Conservation (phyloP, 1,140 invertebrate genomes). For the Bombus superbus region DNA sequence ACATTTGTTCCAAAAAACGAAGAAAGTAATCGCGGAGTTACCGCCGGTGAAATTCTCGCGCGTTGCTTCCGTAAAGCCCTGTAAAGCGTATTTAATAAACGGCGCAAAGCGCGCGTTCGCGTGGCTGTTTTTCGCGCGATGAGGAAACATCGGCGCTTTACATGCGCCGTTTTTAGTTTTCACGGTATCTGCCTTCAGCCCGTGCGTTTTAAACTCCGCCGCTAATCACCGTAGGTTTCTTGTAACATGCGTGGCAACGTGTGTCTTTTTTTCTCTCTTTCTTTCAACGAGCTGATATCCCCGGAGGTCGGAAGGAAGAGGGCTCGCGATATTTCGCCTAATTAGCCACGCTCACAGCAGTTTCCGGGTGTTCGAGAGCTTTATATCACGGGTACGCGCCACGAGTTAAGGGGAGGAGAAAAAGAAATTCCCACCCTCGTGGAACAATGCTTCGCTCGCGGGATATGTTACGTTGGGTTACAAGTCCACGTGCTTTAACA, state of each 20-base stretch:
- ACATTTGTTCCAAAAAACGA: neutral
- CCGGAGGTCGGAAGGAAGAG: neutral
- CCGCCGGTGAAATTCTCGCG: neutral
- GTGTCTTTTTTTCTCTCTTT: constrained; percentile 53
- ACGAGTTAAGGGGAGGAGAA: neutral
- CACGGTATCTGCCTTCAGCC: constrained; percentile 8
- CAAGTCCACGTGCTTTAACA: constrained; percentile 72
- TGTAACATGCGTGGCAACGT: constrained; percentile 28
- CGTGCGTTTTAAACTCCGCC: neutral
- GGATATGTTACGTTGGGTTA: constrained; percentile 67
- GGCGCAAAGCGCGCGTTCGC: neutral
- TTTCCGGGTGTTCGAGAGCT: constrained; percentile 59
- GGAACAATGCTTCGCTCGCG: constrained; percentile 70
- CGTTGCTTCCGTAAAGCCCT: neutral
- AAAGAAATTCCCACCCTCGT: constrained; percentile 52
- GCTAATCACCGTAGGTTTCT: constrained; percentile 57
- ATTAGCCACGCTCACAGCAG: constrained; percentile 56
- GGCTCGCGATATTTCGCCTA: constrained; percentile 59
- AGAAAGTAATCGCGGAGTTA: neutral
- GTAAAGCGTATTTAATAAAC: constrained; percentile 27
- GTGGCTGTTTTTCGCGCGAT: constrained; percentile 14
- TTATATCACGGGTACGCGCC: constrained; percentile 52
- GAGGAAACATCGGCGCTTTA: constrained; percentile 38
- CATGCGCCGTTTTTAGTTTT: neutral
- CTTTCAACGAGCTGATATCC: constrained; percentile 17